These are phyloP conservation scores for Luperina nickerlii DNA, from an alignment of 2,888 invertebrate species.

Conservation along the genomic window DNA sequence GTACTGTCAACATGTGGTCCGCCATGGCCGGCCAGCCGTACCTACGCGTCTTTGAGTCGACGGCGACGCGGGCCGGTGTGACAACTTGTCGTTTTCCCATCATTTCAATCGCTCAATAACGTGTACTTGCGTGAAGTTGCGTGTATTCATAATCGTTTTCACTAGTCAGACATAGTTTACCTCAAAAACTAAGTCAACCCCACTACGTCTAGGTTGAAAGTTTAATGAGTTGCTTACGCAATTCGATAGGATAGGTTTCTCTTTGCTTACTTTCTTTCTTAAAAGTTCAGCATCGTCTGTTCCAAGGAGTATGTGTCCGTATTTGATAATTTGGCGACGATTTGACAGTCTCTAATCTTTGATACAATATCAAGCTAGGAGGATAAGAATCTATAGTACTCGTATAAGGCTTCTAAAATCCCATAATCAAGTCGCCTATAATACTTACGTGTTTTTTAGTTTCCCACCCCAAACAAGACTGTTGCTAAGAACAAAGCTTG, in stretches of 20 bases:
- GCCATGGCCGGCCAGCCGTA: slow-evolving; percentile 62
- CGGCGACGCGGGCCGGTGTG: slow-evolving; percentile 53
- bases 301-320: not conserved
- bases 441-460: not conserved
- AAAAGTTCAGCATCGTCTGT: slow-evolving; percentile 21
- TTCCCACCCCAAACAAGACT: not conserved
- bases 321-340: not conserved
- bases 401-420: not conserved
- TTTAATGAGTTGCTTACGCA: slow-evolving; percentile 42
- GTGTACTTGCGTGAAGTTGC: slow-evolving; percentile 30
- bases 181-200: slow-evolving; percentile 33
- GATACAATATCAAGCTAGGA: not conserved
- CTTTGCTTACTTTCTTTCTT: slow-evolving; percentile 52
- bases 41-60: slow-evolving; percentile 64
- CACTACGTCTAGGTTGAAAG: slow-evolving; percentile 32
- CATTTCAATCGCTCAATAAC: slow-evolving; percentile 74
- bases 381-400: no score
- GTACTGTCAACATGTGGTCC: slow-evolving; percentile 85
- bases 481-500: not conserved
- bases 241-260: slow-evolving; percentile 29
- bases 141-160: slow-evolving; percentile 47
- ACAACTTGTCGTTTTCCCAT: slow-evolving; percentile 85
- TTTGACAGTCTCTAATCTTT: not conserved
- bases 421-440: not conserved
- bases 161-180: slow-evolving; percentile 37